Evolutionary conservation across 2,888 invertebrate genomes (phyloP), one percentile per base, ranked within the genome.

Genomic region (Amorpha juglandis): DNA sequence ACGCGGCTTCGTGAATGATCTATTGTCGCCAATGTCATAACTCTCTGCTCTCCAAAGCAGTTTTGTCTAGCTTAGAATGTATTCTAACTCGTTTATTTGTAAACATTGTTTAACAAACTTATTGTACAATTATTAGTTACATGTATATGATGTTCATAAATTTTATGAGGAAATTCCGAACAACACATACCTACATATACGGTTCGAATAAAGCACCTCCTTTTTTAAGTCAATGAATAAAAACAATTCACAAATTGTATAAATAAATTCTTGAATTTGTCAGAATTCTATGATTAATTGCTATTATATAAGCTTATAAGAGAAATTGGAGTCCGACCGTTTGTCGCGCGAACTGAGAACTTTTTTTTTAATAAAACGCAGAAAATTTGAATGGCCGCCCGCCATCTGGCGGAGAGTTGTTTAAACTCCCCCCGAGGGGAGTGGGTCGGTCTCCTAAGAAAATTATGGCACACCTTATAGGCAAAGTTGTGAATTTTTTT

Each of bases 331-430:
- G 38, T 19, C 19, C 14, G n/a, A 35, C 27, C 19, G 58, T 58
- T 58, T 63, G 48, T 63, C 47, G 51, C 62, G 62, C 21, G 21
- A 45, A 35, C 45, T 47, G 50, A 63, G 48, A 62, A 50, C 27
- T 45, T 81, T 84, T 83, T 83, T 83, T 84, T 84, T 84, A 84
- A 82, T 84, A 84, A 84, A 84, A 84, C 77, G 70, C 81, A 79
- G 82, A 74, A 82, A 83, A 83, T 81, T 81, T 78, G 81, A 78
- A 83, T 83, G 73, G 81, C 78, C 74, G 68, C 70, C 72, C 83
- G 78, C 81, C 84, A 84, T 82, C 84, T 84, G 83, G 78, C 73
- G 70, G 73, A 69, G 75, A 78, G 73, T 78, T 81, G 76, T 76
- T 75, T 74, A 74, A 82, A 74, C 74, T 75, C 74, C 75, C 72